Percentiles rank a stretch among this genome's conserved stretches.
These are phyloP conservation scores for Escarpia spicata DNA, from an alignment of 2,888 invertebrate genomes.

Conservation along the genomic window DNA sequence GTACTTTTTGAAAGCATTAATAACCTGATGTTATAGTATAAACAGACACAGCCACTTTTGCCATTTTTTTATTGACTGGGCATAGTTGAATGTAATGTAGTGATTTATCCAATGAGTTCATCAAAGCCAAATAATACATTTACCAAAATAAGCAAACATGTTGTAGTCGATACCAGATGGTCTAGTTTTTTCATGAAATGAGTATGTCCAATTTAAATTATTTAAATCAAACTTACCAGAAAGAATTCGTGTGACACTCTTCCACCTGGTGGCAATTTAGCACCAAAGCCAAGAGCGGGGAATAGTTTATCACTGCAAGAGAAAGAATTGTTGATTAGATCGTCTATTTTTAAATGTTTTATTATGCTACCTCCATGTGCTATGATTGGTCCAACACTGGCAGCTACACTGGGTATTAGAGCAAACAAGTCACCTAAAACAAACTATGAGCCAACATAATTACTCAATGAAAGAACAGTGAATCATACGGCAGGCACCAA, in stretches of 20 bases:
- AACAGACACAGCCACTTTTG: too few relatives aligned
- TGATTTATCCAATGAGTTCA: too few relatives aligned
- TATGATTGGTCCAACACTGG: not conserved
- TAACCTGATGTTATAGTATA: too few relatives aligned
- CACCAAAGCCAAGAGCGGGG: slow-evolving; percentile 70
- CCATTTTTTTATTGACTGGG: too few relatives aligned
- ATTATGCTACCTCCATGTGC: not conserved
- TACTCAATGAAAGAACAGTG: not conserved
- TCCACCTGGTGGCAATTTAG: slow-evolving; percentile 68
- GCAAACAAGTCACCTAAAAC: not conserved
- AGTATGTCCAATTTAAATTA: not conserved
- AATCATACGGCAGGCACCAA: not conserved
- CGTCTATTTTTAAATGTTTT: not conserved
- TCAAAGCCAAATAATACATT: too few relatives aligned
- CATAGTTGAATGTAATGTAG: too few relatives aligned
- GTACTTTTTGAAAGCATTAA: too few relatives aligned
- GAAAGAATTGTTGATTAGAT: slow-evolving; percentile 19
- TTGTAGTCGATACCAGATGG: not conserved
- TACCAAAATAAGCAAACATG: too few relatives aligned
- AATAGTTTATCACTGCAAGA: slow-evolving; percentile 68
- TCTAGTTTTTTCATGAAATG: slow-evolving; percentile 26
- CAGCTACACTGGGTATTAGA: not conserved
- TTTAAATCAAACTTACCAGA: slow-evolving; percentile 56
- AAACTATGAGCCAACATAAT: not conserved
- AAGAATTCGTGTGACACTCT: slow-evolving; percentile 69